Base-by-base conservation (phyloP, 2,888 invertebrate species). In the Fragum whitleyi region DNA sequence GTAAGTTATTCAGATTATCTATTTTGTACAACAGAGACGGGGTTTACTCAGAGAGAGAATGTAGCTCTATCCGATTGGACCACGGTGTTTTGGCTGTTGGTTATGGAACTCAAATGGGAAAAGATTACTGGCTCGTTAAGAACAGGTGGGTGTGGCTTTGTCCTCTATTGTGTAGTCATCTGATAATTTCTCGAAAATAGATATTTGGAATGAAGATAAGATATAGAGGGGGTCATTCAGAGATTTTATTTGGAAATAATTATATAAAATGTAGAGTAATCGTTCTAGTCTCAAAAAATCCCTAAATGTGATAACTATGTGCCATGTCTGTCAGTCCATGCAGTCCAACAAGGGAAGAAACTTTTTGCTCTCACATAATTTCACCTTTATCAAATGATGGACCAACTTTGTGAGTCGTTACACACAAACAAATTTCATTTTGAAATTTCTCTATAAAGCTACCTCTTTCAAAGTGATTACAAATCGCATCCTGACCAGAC, bases 101-200 rank as follows among this genome's bases (percentile, higher is more conserved):
- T 11, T 88, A 88, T n/a, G 88, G 87, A 26, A 76, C 70, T 9
- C 79, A 81, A 5, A 62, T 61, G 11, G 65, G 74, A 11, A n/a
- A 77, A 23, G 87, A 87, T 57, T 89, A 87, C 70, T 89, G 89
- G 89, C 71, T 89, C 1, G 86, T 88, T 6, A 89, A 89, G 74
- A 89, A 89, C 83, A 88, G 88, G 88, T 88, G 23, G 21, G 32
- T n/a, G n/a, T n/a, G n/a, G n/a, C n/a, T n/a, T n/a, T n/a, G n/a
- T n/a, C n/a, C 16, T 42, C 42, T 42, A 16, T 16, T 42, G 9
- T 16, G 16, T 42, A 16, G 42, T 11, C 16, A 16, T 16, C 9
- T 42, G 16, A 42, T 16, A 42, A 42, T 9, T 42, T 42, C 42
- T 42, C 42, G 42, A 9, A 16, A 9, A 9, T 11, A 42, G 16